Evolutionary conservation across 1,140 invertebrate species (phyloP).

Genomic region (Drosophila micromelanica): DNA sequence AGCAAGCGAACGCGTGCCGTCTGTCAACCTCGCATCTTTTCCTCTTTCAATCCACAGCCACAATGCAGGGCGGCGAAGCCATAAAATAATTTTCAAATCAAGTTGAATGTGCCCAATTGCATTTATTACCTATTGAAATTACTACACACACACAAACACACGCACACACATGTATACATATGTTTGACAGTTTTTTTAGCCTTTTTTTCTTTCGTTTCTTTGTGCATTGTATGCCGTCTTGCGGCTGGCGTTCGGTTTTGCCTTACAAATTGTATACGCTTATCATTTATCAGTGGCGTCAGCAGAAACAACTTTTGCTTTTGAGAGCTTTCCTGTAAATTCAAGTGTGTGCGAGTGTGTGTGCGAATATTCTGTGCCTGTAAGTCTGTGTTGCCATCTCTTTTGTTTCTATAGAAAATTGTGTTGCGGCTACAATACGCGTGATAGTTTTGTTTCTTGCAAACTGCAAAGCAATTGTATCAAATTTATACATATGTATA

Average conservation of each 20-base stretch:
- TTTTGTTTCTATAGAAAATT: conserved; percentile 24
- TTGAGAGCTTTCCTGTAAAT: conserved; percentile 34
- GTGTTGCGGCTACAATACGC: background rate
- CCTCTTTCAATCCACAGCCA: conserved; percentile 29
- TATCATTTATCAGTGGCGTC: conserved; percentile 51
- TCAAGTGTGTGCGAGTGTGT: background rate
- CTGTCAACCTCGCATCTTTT: conserved; percentile 43
- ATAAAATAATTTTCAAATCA: conserved; percentile 38
- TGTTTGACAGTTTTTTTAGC: conserved; percentile 11
- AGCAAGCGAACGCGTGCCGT: conserved; percentile 34
- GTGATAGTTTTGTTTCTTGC: background rate
- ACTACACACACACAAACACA: conserved; percentile 11
- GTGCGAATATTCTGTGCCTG: conserved; percentile 24
- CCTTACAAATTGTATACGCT: conserved; percentile 37
- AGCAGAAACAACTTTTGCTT: conserved; percentile 52
- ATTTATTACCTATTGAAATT: conserved; percentile 29
- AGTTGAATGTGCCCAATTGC: conserved; percentile 34
- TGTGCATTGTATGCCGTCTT: conserved; percentile 10
- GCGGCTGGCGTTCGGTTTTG: background rate
- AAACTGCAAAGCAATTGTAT: background rate
- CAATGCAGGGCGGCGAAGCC: conserved; percentile 23
- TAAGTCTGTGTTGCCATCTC: conserved; percentile 39
- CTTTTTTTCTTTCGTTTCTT: conserved; percentile 19
- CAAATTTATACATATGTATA: conserved; percentile 12
- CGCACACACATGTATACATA: background rate